A percentile compares a stretch with the other conserved stretches of the same genome.
Conservation (phyloP, 1,140 invertebrate species). For the Samia ricini region DNA sequence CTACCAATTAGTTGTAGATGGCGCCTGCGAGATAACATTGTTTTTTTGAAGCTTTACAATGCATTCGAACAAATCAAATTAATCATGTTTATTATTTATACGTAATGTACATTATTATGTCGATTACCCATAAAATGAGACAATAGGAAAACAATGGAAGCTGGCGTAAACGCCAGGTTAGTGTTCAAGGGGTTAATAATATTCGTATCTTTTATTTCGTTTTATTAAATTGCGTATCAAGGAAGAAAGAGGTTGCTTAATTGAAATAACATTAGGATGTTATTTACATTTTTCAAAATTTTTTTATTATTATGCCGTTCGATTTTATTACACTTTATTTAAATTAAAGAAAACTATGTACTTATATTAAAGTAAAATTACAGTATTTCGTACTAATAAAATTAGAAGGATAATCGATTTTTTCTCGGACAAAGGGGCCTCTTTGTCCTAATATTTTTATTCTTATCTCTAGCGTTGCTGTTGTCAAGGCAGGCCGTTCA, state of each 20-base stretch:
- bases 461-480: not conserved
- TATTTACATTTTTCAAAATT: too few relatives aligned
- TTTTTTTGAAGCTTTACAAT: not conserved
- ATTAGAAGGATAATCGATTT: too few relatives aligned
- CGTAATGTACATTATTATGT: not conserved
- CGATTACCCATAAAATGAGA: too few relatives aligned
- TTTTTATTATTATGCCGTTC: not conserved
- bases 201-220: not conserved
- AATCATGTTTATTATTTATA: not conserved
- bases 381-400: too few relatives aligned
- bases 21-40: conserved; percentile 24
- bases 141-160: too few relatives aligned
- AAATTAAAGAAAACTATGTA: too few relatives aligned
- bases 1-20: conserved; percentile 38
- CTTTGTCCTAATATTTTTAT: not conserved
- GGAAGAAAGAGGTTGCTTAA: not conserved
- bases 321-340: too few relatives aligned
- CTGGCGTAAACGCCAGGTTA: too few relatives aligned
- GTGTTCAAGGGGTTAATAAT: not conserved
- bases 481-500: not conserved
- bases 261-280: too few relatives aligned
- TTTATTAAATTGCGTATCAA: not conserved
- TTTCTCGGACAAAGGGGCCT: too few relatives aligned
- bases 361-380: too few relatives aligned
- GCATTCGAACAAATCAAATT: not conserved